Evolutionary conservation across 2,797 vertebrate genomes (phyloP).

Genomic region (Aldrovandia affinis): DNA sequence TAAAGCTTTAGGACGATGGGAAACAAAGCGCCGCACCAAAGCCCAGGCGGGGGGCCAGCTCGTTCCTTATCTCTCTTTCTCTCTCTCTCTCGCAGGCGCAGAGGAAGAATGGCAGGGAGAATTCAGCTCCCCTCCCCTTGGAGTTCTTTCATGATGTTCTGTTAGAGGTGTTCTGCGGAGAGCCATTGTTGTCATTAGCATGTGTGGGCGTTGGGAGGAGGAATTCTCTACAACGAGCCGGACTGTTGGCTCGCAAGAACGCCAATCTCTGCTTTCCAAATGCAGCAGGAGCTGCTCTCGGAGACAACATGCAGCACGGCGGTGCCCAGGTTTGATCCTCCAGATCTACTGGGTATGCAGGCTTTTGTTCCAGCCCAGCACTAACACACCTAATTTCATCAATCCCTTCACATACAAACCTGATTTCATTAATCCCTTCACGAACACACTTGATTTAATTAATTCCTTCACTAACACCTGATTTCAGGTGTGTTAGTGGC

Average conservation of each 20-base stretch:
- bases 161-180: constrained; percentile 15
- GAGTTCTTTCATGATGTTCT: constrained; percentile 12
- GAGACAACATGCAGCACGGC: background rate
- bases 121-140: constrained; percentile 8
- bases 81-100: background rate
- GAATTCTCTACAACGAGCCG: background rate
- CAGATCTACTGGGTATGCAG: no score
- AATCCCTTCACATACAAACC: no score
- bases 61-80: constrained; percentile 22
- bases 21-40: constrained; percentile 26
- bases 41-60: constrained; percentile 23
- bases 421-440: no score
- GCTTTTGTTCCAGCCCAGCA: no score
- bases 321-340: no score
- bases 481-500: no score
- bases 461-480: no score
- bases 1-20: constrained; percentile 31
- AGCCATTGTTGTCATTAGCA: constrained; percentile 28
- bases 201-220: constrained; percentile 11
- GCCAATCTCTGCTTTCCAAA: constrained; percentile 7
- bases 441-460: no score
- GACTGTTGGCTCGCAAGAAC: background rate
- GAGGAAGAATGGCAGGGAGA: background rate
- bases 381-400: no score
- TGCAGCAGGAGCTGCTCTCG: background rate